Evolutionary conservation across 2,888 invertebrate species (phyloP).

Genomic region (Ormyrus nitidulus): DNA sequence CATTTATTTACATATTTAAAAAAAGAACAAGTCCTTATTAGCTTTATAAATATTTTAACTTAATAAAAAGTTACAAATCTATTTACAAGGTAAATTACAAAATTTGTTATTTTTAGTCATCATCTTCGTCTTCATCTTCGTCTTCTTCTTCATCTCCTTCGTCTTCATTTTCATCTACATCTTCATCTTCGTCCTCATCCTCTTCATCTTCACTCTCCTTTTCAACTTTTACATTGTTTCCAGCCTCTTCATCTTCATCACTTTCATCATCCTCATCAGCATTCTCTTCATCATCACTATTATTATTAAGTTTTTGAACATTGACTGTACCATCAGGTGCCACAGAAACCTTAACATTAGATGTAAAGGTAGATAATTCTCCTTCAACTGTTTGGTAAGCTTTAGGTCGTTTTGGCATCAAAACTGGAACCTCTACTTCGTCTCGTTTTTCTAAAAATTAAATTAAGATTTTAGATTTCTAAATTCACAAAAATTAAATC

Average conservation of each 20-base stretch:
- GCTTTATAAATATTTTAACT: slow-evolving; percentile 52
- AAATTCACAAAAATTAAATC: slow-evolving; percentile 8
- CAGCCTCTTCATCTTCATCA: slow-evolving; percentile 10
- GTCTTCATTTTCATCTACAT: slow-evolving; percentile 1
- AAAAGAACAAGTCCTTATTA: slow-evolving; percentile 51
- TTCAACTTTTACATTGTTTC: slow-evolving; percentile 1
- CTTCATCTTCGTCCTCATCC: slow-evolving; percentile 13
- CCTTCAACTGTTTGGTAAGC: slow-evolving; percentile 77
- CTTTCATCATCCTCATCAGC: slow-evolving; percentile 26
- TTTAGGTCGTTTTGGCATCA: slow-evolving; percentile 78
- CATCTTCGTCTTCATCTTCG: slow-evolving; percentile 15
- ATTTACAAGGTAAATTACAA: slow-evolving; percentile 49
- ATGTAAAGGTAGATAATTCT: slow-evolving; percentile 79
- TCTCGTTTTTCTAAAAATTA: slow-evolving; percentile 78
- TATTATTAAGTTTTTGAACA: slow-evolving; percentile 43
- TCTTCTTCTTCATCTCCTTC: neutral
- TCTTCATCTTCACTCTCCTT: neutral
- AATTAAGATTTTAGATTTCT: slow-evolving; percentile 34
- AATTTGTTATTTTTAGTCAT: slow-evolving; percentile 15
- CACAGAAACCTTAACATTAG: slow-evolving; percentile 77
- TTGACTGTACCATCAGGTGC: slow-evolving; percentile 79
- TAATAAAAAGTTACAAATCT: slow-evolving; percentile 44
- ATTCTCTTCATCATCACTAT: neutral
- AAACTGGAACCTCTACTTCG: slow-evolving; percentile 76
- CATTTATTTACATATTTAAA: slow-evolving; percentile 57